phyloP scores from a whole-genome alignment of 2,888 invertebrate species.

The Rotaria socialis region DNA sequence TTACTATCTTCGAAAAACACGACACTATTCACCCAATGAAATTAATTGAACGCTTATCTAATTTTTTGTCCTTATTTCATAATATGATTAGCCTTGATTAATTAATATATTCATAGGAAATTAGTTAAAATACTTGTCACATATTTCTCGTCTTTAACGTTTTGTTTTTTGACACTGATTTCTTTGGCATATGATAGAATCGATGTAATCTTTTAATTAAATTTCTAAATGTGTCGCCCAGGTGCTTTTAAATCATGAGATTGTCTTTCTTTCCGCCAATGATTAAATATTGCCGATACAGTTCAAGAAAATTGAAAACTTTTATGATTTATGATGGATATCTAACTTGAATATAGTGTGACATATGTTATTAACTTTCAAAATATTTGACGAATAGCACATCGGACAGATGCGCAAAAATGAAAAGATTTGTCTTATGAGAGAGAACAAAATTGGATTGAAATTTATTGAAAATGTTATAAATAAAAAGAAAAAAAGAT shows the following conservation, averaged over 20 bases:
- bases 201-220: not conserved
- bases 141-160: not conserved
- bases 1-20: too few species aligned
- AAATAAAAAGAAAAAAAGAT: not conserved
- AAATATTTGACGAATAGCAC: not conserved
- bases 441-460: not conserved
- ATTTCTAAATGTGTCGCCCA: not conserved
- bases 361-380: not conserved
- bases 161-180: not conserved
- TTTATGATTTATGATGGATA: not conserved
- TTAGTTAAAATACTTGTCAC: not conserved
- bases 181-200: not conserved
- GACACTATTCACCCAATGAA: too few species aligned
- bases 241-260: not conserved
- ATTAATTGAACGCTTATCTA: not conserved
- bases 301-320: not conserved
- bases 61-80: not conserved
- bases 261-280: not conserved
- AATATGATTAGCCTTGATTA: too few species aligned
- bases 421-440: not conserved
- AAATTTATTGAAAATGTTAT: not conserved
- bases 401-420: not conserved
- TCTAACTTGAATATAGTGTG: not conserved
- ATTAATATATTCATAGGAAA: too few species aligned
- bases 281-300: too few species aligned